Evolutionary conservation across 2,113 vertebrate genomes (phyloP).

Genomic region (Erinaceus europaeus): DNA sequence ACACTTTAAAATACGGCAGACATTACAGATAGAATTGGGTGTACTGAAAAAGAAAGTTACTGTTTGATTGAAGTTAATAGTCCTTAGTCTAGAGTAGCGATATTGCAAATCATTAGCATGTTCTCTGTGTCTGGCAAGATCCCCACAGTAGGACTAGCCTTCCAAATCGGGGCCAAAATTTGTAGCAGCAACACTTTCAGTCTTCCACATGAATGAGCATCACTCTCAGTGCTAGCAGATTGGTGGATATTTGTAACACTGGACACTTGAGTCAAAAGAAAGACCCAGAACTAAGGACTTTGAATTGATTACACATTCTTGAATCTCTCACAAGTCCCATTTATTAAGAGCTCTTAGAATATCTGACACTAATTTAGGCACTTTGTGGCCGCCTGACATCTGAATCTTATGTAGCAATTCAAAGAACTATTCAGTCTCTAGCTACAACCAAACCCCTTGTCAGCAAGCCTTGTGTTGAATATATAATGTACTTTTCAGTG

Average conservation of each 20-base stretch:
- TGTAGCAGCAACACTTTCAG: neutral
- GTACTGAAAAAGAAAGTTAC: neutral
- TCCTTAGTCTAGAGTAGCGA: neutral
- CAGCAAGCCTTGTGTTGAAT: constrained; percentile 10
- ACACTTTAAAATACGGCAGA: neutral
- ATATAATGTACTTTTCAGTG: constrained; percentile 17
- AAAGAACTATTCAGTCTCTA: constrained; percentile 53
- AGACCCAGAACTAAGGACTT: neutral
- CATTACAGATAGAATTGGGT: neutral
- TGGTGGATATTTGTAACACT: neutral
- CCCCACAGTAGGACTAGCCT: neutral
- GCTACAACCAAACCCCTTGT: constrained; percentile 27
- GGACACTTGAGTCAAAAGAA: constrained; percentile 51
- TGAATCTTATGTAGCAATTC: constrained; percentile 34
- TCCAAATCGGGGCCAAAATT: constrained; percentile 13
- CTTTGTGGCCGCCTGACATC: neutral
- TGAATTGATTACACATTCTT: constrained; percentile 43
- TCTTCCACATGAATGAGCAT: constrained; percentile 39
- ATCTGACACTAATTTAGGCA: constrained; percentile 38
- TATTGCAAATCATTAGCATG: constrained; percentile 24
- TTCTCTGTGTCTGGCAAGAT: neutral
- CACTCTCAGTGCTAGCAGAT: neutral
- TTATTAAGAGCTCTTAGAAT: constrained; percentile 35
- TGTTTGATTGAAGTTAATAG: neutral
- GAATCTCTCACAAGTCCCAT: constrained; percentile 9